Conservation (phyloP, 2,797 vertebrate genomes). For the Poeciliopsis presidionis region DNA sequence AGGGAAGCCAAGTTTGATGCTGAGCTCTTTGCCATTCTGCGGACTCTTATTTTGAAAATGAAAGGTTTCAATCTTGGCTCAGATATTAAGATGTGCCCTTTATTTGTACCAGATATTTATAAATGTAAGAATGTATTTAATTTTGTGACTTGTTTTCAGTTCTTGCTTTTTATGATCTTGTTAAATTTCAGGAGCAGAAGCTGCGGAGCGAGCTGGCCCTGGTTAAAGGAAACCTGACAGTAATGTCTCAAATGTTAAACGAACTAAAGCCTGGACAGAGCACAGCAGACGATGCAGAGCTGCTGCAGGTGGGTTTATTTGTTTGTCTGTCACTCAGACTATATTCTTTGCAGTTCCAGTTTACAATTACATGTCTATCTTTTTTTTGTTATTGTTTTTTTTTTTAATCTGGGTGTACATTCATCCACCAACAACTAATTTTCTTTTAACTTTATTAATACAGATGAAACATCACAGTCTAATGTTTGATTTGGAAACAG, state of each 20-base stretch:
- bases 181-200: constrained; percentile 84
- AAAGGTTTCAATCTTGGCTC: background rate
- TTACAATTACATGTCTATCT: background rate
- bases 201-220: constrained; percentile 89
- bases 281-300: constrained; percentile 84
- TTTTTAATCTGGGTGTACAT: background rate
- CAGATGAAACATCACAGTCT: background rate
- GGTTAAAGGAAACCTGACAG: constrained; percentile 91
- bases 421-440: background rate
- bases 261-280: constrained; percentile 88
- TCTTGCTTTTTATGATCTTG: background rate
- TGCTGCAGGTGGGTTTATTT: constrained; percentile 86
- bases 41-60: background rate
- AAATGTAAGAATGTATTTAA: background rate
- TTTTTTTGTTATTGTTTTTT: background rate
- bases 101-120: background rate
- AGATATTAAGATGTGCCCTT: background rate
- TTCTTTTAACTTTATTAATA: background rate
- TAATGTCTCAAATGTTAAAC: constrained; percentile 95
- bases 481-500: background rate
- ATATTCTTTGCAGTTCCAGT: background rate
- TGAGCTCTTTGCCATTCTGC: background rate
- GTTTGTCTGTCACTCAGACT: background rate
- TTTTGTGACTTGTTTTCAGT: background rate
- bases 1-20: background rate